These are phyloP conservation scores for Pollachius pollachius DNA, from an alignment of 2,113 vertebrate genomes.

Conservation along the genomic window DNA sequence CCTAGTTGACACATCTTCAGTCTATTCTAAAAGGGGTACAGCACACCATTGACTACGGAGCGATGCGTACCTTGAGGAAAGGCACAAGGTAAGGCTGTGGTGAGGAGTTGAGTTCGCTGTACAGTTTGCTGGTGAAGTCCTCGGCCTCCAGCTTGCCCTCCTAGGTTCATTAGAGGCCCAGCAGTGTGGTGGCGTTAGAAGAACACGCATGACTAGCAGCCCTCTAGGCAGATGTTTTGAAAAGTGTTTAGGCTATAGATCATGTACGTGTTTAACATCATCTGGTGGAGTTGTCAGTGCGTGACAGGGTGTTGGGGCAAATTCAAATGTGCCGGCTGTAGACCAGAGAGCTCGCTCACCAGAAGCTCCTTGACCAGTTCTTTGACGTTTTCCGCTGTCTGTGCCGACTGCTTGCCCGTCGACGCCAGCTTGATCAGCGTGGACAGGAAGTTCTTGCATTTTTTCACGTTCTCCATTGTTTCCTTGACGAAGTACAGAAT, in stretches of 20 bases:
- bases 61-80: conserved; percentile 90
- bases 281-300: neutral
- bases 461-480: conserved; percentile 98
- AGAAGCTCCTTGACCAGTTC: conserved; percentile 92
- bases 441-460: conserved; percentile 97
- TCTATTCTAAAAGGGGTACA: no score
- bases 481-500: conserved; percentile 72
- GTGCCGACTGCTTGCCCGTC: conserved; percentile 89
- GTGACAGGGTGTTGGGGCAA: neutral
- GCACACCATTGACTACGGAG: no score
- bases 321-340: neutral
- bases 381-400: conserved; percentile 92
- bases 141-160: conserved; percentile 95
- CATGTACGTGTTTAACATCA: no score
- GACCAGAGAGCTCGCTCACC: conserved; percentile 73
- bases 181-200: neutral
- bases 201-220: neutral
- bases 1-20: no score
- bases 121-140: conserved; percentile 95
- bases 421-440: conserved; percentile 97
- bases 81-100: conserved; percentile 99
- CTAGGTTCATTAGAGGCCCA: conserved; percentile 62
- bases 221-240: no score
- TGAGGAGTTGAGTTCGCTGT: conserved; percentile 96
- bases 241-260: no score